Evolutionary conservation across 2,113 vertebrate genomes (phyloP).

Genomic region (Notiomystis cincta): DNA sequence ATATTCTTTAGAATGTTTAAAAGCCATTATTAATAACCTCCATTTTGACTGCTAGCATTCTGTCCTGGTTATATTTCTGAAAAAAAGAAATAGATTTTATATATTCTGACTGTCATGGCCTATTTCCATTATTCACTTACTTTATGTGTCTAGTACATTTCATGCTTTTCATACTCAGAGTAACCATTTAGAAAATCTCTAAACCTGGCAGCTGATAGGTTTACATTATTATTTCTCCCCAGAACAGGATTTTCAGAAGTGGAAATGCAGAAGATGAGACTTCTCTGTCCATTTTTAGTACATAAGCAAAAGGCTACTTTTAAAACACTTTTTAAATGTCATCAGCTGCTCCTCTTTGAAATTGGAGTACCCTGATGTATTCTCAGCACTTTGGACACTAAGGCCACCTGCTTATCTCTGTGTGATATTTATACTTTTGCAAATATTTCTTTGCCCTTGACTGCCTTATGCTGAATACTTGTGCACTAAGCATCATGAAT

Average conservation of each 20-base stretch:
- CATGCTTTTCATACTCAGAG: background rate
- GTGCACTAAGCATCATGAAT: background rate
- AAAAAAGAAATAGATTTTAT: background rate
- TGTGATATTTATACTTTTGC: background rate
- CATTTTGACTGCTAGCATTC: background rate
- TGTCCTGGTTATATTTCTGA: background rate
- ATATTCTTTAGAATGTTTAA: background rate
- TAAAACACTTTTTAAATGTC: background rate
- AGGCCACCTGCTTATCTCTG: background rate
- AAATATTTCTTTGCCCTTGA: slow-evolving; percentile 14
- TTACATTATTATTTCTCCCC: background rate
- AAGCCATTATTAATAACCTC: background rate
- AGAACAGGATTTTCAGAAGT: background rate
- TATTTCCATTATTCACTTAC: background rate
- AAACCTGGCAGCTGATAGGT: background rate
- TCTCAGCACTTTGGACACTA: background rate
- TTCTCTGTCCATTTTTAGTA: background rate
- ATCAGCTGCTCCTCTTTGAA: background rate
- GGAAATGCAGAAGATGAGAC: background rate
- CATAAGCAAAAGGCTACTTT: background rate
- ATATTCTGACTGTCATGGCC: background rate
- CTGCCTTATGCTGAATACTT: background rate
- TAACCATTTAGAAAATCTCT: background rate
- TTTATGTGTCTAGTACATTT: background rate
- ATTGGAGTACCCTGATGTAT: background rate